Evolutionary conservation across 1,140 invertebrate genomes (phyloP), one percentile per base, ranked within the genome.

Genomic region (Atta texana): DNA sequence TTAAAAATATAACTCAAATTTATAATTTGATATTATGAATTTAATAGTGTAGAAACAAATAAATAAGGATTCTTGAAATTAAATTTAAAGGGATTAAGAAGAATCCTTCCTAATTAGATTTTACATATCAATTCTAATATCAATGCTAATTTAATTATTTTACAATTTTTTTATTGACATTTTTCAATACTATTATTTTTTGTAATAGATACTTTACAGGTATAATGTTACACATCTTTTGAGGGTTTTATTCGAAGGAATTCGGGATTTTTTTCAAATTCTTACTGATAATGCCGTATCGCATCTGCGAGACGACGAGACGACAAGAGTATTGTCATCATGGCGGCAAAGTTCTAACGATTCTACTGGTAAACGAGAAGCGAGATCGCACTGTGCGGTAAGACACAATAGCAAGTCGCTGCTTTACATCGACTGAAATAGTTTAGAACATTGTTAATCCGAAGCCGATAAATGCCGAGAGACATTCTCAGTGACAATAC

Each of bases 401-500:
- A 89, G 66, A 90, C 80, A 91, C 88, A 88, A 91, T 91, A 63
- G 84, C 57, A 89, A 82, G 75, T 85, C 64, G 75, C 55, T 71
- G 63, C 49, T 51, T 87, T 76, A 81, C 61, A 21, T 75, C 63
- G 76, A 55, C 55, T 88, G 53, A 88, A 91, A 92, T 91, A 90
- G 88, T 89, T 90, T 81, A 64, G 86, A 90, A 91, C 77, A 90
- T 91, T 90, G 86, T 88, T 91, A 92, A 92, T 88, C 87, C 86
- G n/a, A 77, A 76, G 51, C 63, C 63, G 71, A 91, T 90, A 90
- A 87, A 90, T 24, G 59, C 59, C 24, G 55, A 21, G 51, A 88
- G 72, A 84, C 84, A 84, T 88, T 87, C 24, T 66, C 66, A 16
- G 24, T 69, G 80, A 87, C 80, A 87, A 89, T 85, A 61, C 76